These are phyloP conservation scores for Ceratina calcarata DNA, from an alignment of 1,140 invertebrate species.

Conservation along the genomic window DNA sequence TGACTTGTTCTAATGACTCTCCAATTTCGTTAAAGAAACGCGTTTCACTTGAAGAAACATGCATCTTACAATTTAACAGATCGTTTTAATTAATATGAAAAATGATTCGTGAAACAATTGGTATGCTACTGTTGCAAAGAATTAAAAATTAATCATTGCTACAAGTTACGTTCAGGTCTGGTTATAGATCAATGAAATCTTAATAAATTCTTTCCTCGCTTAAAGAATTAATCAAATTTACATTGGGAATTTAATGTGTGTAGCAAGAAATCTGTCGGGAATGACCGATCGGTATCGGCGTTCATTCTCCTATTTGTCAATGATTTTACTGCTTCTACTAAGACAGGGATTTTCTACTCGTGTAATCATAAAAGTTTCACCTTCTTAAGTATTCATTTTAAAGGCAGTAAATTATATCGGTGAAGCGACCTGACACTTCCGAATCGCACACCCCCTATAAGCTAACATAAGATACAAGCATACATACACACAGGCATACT, in stretches of 20 bases:
- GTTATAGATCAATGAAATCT: neutral
- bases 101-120: too few species aligned
- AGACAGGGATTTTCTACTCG: neutral
- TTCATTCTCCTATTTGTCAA: neutral
- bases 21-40: too few species aligned
- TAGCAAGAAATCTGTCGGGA: neutral
- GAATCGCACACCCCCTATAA: conserved; percentile 55
- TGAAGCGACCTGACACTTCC: conserved; percentile 3
- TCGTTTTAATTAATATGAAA: too few species aligned
- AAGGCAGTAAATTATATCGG: conserved; percentile 6
- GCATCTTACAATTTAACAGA: too few species aligned
- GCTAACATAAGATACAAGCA: conserved; percentile 24
- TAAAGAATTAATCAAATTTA: neutral
- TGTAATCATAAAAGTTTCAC: conserved; percentile 12
- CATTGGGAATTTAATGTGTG: too few species aligned
- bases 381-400: neutral
- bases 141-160: too few species aligned
- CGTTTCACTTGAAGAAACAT: too few species aligned
- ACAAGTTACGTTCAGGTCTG: neutral
- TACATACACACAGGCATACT: neutral
- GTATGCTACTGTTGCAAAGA: too few species aligned
- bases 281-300: too few species aligned
- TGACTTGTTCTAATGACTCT: too few species aligned
- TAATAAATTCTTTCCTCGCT: neutral
- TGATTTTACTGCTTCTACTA: neutral